Evolutionary conservation across 2,888 invertebrate species (phyloP).

Genomic region (Drosophila prolongata): DNA sequence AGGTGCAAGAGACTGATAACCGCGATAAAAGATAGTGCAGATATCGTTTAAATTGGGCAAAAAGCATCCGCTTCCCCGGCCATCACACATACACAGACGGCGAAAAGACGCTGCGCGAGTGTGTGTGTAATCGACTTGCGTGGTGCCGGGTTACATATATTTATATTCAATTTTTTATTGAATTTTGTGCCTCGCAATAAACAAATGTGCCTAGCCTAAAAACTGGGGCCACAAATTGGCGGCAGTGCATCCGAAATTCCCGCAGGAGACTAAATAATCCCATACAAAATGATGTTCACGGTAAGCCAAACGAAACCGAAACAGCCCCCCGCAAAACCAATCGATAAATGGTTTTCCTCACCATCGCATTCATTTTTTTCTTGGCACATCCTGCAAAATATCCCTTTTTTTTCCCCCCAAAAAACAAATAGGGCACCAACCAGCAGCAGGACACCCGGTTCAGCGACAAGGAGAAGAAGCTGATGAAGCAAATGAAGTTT

Average conservation of each 20-base stretch:
- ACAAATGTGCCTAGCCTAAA: slow-evolving; percentile 36
- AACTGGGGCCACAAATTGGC: slow-evolving; percentile 25
- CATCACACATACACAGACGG: slow-evolving; percentile 42
- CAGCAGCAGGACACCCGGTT: slow-evolving; percentile 99
- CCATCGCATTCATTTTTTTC: neutral
- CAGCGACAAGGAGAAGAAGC: slow-evolving; percentile 99
- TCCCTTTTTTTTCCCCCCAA: neutral
- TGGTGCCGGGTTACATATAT: slow-evolving; percentile 78
- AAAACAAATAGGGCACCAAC: slow-evolving; percentile 91
- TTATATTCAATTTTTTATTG: slow-evolving; percentile 57
- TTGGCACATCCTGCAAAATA: neutral
- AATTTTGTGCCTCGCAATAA: slow-evolving; percentile 13
- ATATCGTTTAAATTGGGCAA: no score
- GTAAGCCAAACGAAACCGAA: slow-evolving; percentile 53
- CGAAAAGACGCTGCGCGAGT: slow-evolving; percentile 41
- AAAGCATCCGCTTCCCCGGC: slow-evolving; percentile 29
- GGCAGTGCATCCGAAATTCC: slow-evolving; percentile 43
- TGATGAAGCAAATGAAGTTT: slow-evolving; percentile 99
- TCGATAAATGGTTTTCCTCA: slow-evolving; percentile 59
- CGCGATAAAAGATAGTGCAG: neutral
- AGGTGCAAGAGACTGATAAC: slow-evolving; percentile 18
- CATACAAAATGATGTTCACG: slow-evolving; percentile 82
- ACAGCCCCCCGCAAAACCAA: slow-evolving; percentile 42
- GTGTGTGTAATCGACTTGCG: slow-evolving; percentile 65
- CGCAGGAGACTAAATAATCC: slow-evolving; percentile 25